Base-by-base conservation (phyloP, 2,113 vertebrate species). In the Chamaea fasciata region DNA sequence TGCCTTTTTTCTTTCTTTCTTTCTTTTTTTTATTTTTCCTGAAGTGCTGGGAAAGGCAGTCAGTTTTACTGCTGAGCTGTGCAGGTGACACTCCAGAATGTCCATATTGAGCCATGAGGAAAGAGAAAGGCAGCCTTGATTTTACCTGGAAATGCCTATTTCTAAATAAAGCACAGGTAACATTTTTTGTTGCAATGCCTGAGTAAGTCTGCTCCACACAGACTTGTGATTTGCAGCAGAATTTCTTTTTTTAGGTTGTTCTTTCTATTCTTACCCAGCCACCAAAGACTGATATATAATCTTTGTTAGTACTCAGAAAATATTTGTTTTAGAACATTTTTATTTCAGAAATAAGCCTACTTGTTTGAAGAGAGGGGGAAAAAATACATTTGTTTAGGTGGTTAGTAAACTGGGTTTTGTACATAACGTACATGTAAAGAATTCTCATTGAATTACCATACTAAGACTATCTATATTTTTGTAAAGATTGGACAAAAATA, bases 11-110 rank as follows among this genome's bases (percentile, higher is more conserved):
- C 73, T 90, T 74, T 31, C 26, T 92, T 62, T 24, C n/a, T 2
- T 9, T 91, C 44, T 55, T 71, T 49, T 79, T 11, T 41, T 41
- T 41, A 41, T 92, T 78, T 30, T 8, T 1, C 18, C 49, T 89
- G 20, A 41, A 87, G 85, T 94, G 52, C 89, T 96, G 83, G 10
- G 52, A 87, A 97, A 97, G 96, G 92, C 91, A 95, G 84, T 95
- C 56, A 52, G 83, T 90, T 78, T 69, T 70, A 50, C 71, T 88
- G 60, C 78, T 55, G 63, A 82, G 50, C 60, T 81, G 47, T 42
- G 92, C 84, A 53, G 53, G 63, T 33, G 77, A 20, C 71, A 95
- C 65, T 88, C 50, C 19, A 87, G 67, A 31, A 9, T 10, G 69
- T 52, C 18, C 3, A 21, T 47, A 10, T n/a, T 39, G 13, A 80